phyloP scores from a whole-genome alignment of 2,888 invertebrate species.

The Xanthorhoe spadicearia region DNA sequence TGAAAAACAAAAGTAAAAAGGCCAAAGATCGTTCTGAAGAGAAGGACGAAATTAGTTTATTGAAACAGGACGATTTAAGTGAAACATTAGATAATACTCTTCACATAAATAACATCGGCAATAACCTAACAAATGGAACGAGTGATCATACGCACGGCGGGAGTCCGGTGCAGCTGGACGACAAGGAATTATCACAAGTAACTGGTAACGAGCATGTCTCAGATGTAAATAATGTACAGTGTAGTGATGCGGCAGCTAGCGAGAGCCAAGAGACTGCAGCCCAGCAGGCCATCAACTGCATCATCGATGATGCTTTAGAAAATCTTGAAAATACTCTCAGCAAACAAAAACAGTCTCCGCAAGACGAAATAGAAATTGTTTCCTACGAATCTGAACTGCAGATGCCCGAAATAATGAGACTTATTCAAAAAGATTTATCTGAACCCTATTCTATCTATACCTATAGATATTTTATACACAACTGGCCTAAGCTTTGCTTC shows the following conservation, averaged over 20 bases:
- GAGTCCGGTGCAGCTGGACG: conserved; percentile 56
- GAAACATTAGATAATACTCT: conserved; percentile 75
- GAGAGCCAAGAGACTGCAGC: conserved; percentile 50
- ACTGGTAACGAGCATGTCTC: conserved; percentile 53
- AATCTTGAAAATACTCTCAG: conserved; percentile 57
- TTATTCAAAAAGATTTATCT: conserved; percentile 99
- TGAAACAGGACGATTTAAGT: conserved; percentile 70
- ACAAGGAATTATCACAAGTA: conserved; percentile 57
- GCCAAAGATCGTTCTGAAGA: conserved; percentile 79
- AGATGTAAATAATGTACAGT: conserved; percentile 78
- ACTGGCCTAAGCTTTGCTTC: conserved; percentile 99
- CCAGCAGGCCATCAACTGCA: conserved; percentile 53
- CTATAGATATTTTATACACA: conserved; percentile 99
- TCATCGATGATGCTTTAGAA: conserved; percentile 57
- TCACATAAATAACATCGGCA: conserved; percentile 74
- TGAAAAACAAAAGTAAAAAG: conserved; percentile 79
- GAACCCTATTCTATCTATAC: conserved; percentile 99
- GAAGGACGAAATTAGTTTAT: conserved; percentile 68
- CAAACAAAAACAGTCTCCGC: conserved; percentile 55
- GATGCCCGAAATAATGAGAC: conserved; percentile 99
- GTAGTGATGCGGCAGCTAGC: conserved; percentile 59
- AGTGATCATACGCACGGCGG: conserved; percentile 70
- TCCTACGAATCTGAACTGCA: conserved; percentile 97
- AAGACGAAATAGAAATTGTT: conserved; percentile 74
- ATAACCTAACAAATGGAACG: conserved; percentile 78